Evolutionary conservation across 2,113 vertebrate species (phyloP).

Genomic region (Coptodon bakossiorum): DNA sequence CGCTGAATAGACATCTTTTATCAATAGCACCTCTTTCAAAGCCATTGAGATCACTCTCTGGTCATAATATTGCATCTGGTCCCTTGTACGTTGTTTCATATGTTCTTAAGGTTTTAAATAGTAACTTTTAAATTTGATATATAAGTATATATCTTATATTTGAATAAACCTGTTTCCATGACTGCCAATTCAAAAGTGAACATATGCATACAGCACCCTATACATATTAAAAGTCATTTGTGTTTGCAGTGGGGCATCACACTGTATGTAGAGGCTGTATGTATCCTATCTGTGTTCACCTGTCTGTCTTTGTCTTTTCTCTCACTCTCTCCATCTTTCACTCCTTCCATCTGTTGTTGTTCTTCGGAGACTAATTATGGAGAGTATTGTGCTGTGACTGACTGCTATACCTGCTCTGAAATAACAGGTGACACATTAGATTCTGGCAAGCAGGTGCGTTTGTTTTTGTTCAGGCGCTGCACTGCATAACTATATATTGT

Average conservation of each 20-base stretch:
- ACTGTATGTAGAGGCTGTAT: background rate
- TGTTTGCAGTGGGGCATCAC: background rate
- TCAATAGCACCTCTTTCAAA: background rate
- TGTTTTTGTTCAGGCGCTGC: constrained; percentile 37
- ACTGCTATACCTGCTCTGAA: constrained; percentile 59
- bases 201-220: background rate
- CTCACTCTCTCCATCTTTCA: background rate
- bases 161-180: background rate
- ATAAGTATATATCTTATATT: background rate
- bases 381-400: constrained; percentile 62
- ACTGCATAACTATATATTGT: constrained; percentile 26
- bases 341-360: constrained; percentile 59
- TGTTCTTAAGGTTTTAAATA: background rate
- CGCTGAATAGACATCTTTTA: background rate
- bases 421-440: constrained; percentile 50
- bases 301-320: background rate
- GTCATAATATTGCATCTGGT: background rate
- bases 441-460: constrained; percentile 56
- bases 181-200: background rate
- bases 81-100: background rate
- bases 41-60: background rate
- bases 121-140: background rate
- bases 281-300: background rate
- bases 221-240: constrained; percentile 11
- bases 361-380: constrained; percentile 70